Evolutionary conservation across 2,797 vertebrate species (phyloP), one percentile per base, ranked within the genome.

Genomic region (Propithecus deckenii): DNA sequence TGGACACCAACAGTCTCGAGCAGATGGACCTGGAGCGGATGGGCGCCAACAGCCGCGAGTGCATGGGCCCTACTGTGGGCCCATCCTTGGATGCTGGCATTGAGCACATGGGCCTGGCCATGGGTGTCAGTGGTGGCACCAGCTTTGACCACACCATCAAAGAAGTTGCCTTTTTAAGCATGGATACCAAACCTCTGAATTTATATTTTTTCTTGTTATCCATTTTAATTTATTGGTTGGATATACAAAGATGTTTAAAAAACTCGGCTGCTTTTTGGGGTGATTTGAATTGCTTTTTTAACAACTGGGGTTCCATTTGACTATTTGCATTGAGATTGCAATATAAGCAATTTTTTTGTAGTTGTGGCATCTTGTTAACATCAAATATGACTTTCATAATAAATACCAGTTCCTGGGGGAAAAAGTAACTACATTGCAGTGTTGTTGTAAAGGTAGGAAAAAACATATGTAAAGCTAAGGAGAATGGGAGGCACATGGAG

Each of bases 81-180:
- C 98, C 98, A 9, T 98, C 98, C 97, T 99, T 99, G 99, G 99
- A 99, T 61, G 98, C 99, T 0, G 99, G 99, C n/a, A 97, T 99
- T 22, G 99, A 99, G 95, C 98, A 99, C 63, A 99, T 99, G 99
- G 98, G 98, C 91, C 99, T 98, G 71, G 89, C 98, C 71, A 98
- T 98, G 98, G 96, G 89, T 48, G 94, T 85, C 11, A 86, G 94
- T 22, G 94, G 96, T 18, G 99, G 99, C 38, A 98, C 98, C 96
- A 99, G 99, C 98, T 99, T 99, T 80, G 99, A 99, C 95, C 98
- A 99, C 43, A 98, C 99, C 14, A 98, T 99, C 90, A 99, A 99
- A 98, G 61, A 67, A 55, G 52, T 55, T 55, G 52, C 95, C 96
- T 95, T 97, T 92, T 93, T 97, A 97, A 92, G 96, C 79, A 96